phyloP scores from a whole-genome alignment of 2,113 vertebrate species.

The Nansenia antarctica region DNA sequence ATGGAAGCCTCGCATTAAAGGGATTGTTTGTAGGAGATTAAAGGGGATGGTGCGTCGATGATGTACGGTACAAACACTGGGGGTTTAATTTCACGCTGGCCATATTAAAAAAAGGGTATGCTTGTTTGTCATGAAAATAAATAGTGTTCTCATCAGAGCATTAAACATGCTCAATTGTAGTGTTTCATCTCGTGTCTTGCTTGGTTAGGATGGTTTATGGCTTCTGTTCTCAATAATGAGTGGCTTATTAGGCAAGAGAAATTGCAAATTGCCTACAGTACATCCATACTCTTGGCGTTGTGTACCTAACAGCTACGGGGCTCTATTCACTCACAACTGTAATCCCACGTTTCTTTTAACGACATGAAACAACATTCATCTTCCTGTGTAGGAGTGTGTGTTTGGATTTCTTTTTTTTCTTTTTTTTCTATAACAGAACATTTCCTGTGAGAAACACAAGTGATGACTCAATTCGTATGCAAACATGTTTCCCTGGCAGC shows the following conservation, averaged over 20 bases:
- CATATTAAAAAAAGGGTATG: not conserved
- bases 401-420: not conserved
- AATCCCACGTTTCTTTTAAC: not conserved
- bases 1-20: conserved; percentile 9
- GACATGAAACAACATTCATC: too few species aligned
- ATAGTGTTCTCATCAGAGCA: not conserved
- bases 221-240: not conserved
- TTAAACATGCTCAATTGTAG: not conserved
- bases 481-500: not conserved
- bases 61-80: not conserved
- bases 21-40: conserved; percentile 5
- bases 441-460: not conserved
- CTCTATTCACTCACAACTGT: not conserved
- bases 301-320: not conserved
- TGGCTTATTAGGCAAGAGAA: not conserved
- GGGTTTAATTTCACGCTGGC: not conserved
- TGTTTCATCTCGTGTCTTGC: not conserved
- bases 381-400: not conserved
- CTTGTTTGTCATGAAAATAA: conserved; percentile 2
- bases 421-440: not conserved
- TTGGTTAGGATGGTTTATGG: not conserved
- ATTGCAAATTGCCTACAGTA: not conserved
- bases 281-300: not conserved
- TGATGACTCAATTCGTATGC: not conserved
- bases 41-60: not conserved